Evolutionary conservation across 2,113 vertebrate genomes (phyloP).

Genomic region (Candoia aspera): DNA sequence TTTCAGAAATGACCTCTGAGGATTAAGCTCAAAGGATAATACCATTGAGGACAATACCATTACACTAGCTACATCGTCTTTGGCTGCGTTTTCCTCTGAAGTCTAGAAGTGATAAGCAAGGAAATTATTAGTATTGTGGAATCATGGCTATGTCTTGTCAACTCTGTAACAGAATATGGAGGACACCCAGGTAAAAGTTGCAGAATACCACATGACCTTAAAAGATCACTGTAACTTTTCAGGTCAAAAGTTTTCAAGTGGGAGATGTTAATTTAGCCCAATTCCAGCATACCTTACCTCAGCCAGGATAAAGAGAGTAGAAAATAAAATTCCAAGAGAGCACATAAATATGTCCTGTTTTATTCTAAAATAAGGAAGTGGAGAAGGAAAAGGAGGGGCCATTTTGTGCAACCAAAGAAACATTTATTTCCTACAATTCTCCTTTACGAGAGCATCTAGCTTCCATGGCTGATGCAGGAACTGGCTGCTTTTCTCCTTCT

Average conservation of each 20-base stretch:
- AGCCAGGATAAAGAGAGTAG: neutral
- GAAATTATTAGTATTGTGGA: neutral
- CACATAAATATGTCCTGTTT: neutral
- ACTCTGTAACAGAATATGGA: neutral
- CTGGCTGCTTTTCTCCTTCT: neutral
- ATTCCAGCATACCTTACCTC: neutral
- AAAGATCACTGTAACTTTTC: neutral
- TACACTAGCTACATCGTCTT: neutral
- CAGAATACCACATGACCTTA: neutral
- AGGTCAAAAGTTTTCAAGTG: neutral
- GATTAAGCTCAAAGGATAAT: neutral
- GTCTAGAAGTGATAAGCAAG: neutral
- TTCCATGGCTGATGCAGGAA: neutral
- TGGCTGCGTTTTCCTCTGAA: neutral
- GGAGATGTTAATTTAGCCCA: neutral
- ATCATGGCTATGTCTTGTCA: neutral
- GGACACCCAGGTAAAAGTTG: neutral
- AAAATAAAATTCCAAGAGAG: neutral
- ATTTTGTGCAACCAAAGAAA: too few species aligned
- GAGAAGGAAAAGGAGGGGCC: neutral
- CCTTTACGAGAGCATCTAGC: neutral
- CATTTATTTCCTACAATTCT: too few species aligned
- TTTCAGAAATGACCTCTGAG: neutral
- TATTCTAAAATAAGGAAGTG: neutral
- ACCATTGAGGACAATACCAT: neutral